phyloP scores from a whole-genome alignment of 2,113 vertebrate species.

The Heterochromis multidens region DNA sequence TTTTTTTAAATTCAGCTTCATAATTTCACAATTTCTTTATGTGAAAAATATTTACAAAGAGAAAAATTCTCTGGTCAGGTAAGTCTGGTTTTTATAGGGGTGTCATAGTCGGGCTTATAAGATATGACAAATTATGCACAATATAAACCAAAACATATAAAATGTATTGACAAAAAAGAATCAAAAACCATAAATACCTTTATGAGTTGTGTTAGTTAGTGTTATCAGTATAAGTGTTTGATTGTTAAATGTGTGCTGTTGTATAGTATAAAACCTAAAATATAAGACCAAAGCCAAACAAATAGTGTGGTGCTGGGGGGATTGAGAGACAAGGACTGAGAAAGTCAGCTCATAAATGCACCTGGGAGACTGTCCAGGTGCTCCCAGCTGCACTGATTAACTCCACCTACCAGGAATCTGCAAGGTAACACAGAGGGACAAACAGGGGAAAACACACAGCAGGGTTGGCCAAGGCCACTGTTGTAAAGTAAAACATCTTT shows the following conservation, averaged over 20 bases:
- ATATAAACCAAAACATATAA: not conserved
- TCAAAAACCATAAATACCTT: not conserved
- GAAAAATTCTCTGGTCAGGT: not conserved
- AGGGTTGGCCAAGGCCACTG: not conserved
- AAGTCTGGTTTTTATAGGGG: not conserved
- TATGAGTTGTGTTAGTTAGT: not conserved
- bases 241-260: not conserved
- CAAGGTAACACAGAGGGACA: not conserved
- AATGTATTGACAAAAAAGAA: not conserved
- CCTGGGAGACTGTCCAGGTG: not conserved
- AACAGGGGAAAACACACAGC: not conserved
- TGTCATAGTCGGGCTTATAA: not conserved
- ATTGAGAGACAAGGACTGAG: not conserved
- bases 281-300: not conserved
- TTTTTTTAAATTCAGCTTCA: too few relatives aligned
- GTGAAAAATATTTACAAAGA: not conserved
- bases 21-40: too few relatives aligned
- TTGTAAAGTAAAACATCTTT: not conserved
- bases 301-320: not conserved
- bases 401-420: not conserved
- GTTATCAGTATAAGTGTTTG: not conserved
- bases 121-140: not conserved
- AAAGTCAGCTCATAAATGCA: not conserved
- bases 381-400: not conserved
- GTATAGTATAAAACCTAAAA: not conserved